These are phyloP conservation scores for Percina caprodes DNA, from an alignment of 2,113 vertebrate genomes.

Conservation along the genomic window DNA sequence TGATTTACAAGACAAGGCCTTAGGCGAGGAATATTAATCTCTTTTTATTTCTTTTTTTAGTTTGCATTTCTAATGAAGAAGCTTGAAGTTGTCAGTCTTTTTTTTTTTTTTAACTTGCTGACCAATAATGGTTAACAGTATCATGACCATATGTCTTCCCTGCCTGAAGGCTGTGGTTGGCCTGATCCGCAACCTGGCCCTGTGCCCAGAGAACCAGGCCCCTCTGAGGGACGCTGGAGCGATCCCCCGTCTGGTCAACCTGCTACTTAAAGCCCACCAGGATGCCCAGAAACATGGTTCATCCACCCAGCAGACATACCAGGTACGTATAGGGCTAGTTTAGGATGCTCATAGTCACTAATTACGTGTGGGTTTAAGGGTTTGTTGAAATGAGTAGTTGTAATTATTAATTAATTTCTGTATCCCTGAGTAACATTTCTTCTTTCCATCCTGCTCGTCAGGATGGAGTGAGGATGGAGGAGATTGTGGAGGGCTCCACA, in stretches of 20 bases:
- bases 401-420: background rate
- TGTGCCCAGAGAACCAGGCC: slow-evolving; percentile 92
- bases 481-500: slow-evolving; percentile 96
- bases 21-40: background rate
- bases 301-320: slow-evolving; percentile 92
- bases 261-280: slow-evolving; percentile 95
- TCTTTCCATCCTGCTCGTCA: slow-evolving; percentile 61
- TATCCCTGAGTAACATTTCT: background rate
- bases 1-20: slow-evolving; percentile 18
- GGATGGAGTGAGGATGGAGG: slow-evolving; percentile 98
- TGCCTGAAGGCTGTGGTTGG: slow-evolving; percentile 91
- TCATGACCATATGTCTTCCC: background rate
- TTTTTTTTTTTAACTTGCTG: slow-evolving; percentile 13
- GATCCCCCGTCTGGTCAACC: slow-evolving; percentile 90
- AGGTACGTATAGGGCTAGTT: slow-evolving; percentile 76
- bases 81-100: background rate
- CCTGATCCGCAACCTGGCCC: slow-evolving; percentile 94
- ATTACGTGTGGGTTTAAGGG: background rate
- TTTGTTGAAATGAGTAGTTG: background rate
- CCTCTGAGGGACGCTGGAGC: slow-evolving; percentile 90
- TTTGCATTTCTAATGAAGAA: background rate
- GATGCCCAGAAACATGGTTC: slow-evolving; percentile 92
- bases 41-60: background rate
- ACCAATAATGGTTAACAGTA: background rate
- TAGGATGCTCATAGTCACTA: background rate